phyloP scores from a whole-genome alignment of 2,888 invertebrate genomes.

The Brachynemurus nebulosus region DNA sequence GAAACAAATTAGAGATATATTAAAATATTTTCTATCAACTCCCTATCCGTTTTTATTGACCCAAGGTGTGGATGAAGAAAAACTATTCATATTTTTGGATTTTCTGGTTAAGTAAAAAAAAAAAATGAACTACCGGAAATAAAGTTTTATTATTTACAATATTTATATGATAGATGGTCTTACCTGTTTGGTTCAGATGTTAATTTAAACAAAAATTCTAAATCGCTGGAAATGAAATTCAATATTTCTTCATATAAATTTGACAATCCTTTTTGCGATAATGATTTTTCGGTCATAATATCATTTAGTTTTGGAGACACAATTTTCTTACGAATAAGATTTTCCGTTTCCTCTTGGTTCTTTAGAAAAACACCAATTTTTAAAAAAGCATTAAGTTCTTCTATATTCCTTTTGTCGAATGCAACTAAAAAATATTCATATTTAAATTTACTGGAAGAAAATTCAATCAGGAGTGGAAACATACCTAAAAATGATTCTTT shows the following conservation, averaged over 20 bases:
- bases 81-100: too few species aligned
- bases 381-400: constrained; percentile 43
- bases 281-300: constrained; percentile 53
- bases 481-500: constrained; percentile 7
- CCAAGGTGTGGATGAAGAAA: too few species aligned
- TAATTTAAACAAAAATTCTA: constrained; percentile 29
- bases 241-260: constrained; percentile 54
- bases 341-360: constrained; percentile 55
- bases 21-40: too few species aligned
- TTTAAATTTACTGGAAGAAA: not conserved
- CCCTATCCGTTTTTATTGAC: too few species aligned
- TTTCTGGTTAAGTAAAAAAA: too few species aligned
- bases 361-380: constrained; percentile 44
- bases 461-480: not conserved
- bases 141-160: too few species aligned
- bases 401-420: constrained; percentile 39
- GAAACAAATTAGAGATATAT: too few species aligned
- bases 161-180: too few species aligned
- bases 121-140: too few species aligned
- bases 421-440: constrained; percentile 41
- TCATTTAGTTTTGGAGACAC: constrained; percentile 52
- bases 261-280: constrained; percentile 34
- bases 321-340: constrained; percentile 50
- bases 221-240: constrained; percentile 53
- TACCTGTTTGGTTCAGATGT: too few species aligned